Conservation (phyloP, 2,888 invertebrate genomes). For the Hemicrepidius hirtus region DNA sequence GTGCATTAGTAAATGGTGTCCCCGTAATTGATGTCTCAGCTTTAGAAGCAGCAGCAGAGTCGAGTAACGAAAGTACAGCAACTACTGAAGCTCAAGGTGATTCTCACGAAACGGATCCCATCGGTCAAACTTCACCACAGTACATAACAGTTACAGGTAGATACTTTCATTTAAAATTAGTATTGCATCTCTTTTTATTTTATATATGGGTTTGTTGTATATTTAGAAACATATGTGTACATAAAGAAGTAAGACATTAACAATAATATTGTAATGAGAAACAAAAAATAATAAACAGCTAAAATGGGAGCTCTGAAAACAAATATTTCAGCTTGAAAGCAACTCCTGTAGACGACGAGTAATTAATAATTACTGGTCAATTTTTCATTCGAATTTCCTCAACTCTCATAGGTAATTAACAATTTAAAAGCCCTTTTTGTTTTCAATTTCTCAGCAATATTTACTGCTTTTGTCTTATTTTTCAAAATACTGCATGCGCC, state of each 20-base stretch:
- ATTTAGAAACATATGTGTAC: neutral
- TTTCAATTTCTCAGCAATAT: neutral
- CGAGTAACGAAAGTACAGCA: constrained; percentile 76
- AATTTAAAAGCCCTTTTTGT: too few species aligned
- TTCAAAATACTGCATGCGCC: neutral
- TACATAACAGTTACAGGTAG: constrained; percentile 85
- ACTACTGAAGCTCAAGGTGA: constrained; percentile 73
- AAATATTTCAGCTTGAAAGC: too few species aligned
- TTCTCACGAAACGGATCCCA: constrained; percentile 73
- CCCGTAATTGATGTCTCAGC: constrained; percentile 72
- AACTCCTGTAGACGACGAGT: too few species aligned
- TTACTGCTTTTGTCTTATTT: neutral
- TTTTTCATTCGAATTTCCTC: too few species aligned
- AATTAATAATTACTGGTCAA: too few species aligned
- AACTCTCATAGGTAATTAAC: too few species aligned
- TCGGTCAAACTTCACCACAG: constrained; percentile 73
- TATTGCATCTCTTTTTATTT: constrained; percentile 60
- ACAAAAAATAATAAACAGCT: too few species aligned
- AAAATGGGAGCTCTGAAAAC: too few species aligned
- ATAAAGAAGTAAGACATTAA: neutral
- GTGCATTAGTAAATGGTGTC: constrained; percentile 67
- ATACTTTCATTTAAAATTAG: neutral
- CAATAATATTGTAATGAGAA: neutral
- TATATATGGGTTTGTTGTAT: neutral
- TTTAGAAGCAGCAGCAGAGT: constrained; percentile 75